Evolutionary conservation across 1,140 invertebrate species (phyloP).

Genomic region (Samia ricini): DNA sequence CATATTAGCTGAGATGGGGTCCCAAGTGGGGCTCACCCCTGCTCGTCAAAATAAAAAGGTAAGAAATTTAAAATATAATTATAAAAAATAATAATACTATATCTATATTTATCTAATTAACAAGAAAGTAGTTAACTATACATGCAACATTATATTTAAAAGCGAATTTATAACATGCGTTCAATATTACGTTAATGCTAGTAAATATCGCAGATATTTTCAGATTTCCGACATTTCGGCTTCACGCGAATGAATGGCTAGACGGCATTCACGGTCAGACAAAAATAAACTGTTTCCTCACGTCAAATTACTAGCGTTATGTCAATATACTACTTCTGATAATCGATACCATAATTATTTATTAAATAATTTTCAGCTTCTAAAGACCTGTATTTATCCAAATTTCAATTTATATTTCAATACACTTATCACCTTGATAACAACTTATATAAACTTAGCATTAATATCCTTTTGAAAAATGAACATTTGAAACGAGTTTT

Average conservation of each 20-base stretch:
- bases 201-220: conserved; percentile 19
- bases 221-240: conserved; percentile 19
- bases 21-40: conserved; percentile 66
- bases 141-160: background rate
- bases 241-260: conserved; percentile 36
- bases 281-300: conserved; percentile 56
- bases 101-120: background rate
- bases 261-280: conserved; percentile 50
- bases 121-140: background rate
- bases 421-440: background rate
- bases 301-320: conserved; percentile 38
- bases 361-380: too few relatives aligned
- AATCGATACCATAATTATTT: background rate
- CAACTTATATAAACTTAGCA: background rate
- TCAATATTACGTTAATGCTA: background rate
- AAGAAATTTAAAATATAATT: conserved; percentile 17
- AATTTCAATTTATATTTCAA: too few relatives aligned
- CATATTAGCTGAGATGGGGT: conserved; percentile 69
- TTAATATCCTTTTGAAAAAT: background rate
- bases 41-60: conserved; percentile 64
- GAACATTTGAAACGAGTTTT: background rate
- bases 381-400: too few relatives aligned
- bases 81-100: conserved; percentile 3
- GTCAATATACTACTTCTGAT: conserved; percentile 49
- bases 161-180: conserved; percentile 8